Evolutionary conservation across 2,113 vertebrate species (phyloP).

Genomic region (Thunnus maccoyii): DNA sequence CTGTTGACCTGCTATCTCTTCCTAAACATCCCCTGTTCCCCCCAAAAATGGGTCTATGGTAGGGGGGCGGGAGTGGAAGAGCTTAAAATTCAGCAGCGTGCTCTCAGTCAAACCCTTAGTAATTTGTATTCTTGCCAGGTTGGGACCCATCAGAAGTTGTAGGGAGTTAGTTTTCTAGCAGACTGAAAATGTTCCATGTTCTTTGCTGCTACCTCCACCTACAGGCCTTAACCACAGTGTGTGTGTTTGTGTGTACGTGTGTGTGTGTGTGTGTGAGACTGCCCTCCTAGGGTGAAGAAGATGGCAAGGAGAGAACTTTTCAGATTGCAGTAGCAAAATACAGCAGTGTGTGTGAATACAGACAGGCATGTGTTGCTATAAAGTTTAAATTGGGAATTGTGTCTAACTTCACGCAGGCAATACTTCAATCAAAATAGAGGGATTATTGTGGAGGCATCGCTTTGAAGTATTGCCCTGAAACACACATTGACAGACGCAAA

Average conservation of each 20-base stretch:
- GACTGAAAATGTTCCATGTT: conserved; percentile 9
- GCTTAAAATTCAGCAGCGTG: background rate
- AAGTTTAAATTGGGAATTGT: background rate
- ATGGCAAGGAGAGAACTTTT: background rate
- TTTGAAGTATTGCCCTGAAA: conserved; percentile 24
- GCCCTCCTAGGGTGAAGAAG: background rate
- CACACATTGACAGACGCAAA: conserved; percentile 3
- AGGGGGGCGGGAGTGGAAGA: too few relatives aligned
- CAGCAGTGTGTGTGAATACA: conserved; percentile 3
- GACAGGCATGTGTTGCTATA: background rate
- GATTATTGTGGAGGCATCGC: conserved; percentile 9
- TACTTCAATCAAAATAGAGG: conserved; percentile 1
- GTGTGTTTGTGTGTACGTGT: conserved; percentile 1
- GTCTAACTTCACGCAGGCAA: background rate
- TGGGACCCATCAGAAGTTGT: background rate
- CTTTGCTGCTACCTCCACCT: background rate
- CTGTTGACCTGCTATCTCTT: too few relatives aligned
- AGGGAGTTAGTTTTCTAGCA: conserved; percentile 1
- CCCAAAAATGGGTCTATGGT: too few relatives aligned
- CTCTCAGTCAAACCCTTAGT: background rate
- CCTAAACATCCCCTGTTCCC: too few relatives aligned
- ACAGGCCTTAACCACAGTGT: background rate
- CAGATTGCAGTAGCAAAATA: background rate
- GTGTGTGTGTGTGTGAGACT: conserved; percentile 10
- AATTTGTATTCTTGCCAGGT: conserved; percentile 24